Conservation (phyloP, 2,888 invertebrate species). For the Diloba caeruleocephala region DNA sequence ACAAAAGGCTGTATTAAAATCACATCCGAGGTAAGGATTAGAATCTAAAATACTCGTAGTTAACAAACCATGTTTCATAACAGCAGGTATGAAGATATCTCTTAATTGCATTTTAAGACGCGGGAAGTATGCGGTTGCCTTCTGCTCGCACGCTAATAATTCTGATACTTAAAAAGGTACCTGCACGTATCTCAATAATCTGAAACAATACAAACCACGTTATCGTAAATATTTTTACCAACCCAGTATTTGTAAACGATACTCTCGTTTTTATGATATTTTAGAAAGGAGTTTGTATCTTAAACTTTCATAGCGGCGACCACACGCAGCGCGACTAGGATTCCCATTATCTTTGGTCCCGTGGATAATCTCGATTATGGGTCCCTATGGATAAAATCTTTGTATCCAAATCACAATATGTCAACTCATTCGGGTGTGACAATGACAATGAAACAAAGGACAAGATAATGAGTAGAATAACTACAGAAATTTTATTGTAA, state of each 20-base stretch:
- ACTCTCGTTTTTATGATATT: conserved; percentile 59
- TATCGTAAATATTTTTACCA: conserved; percentile 52
- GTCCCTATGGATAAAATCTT: conserved; percentile 32
- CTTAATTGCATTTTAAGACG: conserved; percentile 34
- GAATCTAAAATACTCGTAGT: conserved; percentile 4
- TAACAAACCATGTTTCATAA: background rate
- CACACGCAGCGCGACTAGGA: conserved; percentile 67
- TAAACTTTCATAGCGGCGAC: conserved; percentile 66
- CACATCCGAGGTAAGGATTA: background rate
- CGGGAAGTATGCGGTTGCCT: conserved; percentile 31
- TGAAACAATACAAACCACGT: conserved; percentile 44
- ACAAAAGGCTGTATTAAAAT: background rate
- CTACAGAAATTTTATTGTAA: no score
- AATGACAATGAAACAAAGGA: no score
- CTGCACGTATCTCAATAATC: conserved; percentile 35
- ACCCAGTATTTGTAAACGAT: conserved; percentile 60
- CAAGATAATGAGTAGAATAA: no score
- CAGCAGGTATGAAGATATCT: conserved; percentile 3
- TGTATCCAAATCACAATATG: conserved; percentile 12
- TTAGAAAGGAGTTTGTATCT: conserved; percentile 55
- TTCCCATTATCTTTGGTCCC: conserved; percentile 48
- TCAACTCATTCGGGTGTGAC: background rate
- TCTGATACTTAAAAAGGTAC: conserved; percentile 22
- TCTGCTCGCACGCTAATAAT: conserved; percentile 35
- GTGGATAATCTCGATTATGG: conserved; percentile 49